Evolutionary conservation across 1,140 invertebrate species (phyloP), one percentile per base, ranked within the genome.

Genomic region (Nasonia longicornis): DNA sequence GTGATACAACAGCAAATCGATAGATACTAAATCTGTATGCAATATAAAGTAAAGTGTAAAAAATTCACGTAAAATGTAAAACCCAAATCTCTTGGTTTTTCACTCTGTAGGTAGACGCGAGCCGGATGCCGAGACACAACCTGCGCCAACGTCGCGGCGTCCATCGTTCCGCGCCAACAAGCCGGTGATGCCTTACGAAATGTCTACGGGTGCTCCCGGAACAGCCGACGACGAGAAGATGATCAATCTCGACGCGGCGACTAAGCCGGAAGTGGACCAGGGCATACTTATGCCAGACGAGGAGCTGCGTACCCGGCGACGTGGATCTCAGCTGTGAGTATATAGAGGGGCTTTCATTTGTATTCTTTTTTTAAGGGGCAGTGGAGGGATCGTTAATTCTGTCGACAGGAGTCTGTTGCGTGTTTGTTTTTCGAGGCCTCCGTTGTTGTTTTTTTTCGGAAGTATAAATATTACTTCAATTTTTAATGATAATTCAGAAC

Each of bases 241-340:
- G 91, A 92, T 89, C 91, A 93, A 85, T 91, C 90, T 84, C 86
- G 91, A 90, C 86, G 89, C 84, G 85, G 90, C 84, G 87, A 89
- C 77, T 73, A 87, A 76, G 87, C 90, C 93, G 6, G 92, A 92
- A 83, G 89, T 86, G 35, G 90, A 87, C 35, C 89, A 93, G 52
- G 89, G 93, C 3, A 92, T 93, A 66, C 92, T 94, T 1, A 82
- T 87, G 38, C 91, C 91, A 10, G 95, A 95, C 81, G 95, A 96
- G 73, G 95, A 95, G 75, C 88, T 95, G 70, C 92, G 94, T n/a
- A 93, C 93, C 45, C 92, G 94, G 73, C 93, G 95, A 87, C 92
- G 95, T 69, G 95, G 94, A 38, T 96, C 95, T 38, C 95, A 96
- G 87, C 89, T 96, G 95, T 96, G 89, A 94, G 95, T 94, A 64